Base-by-base conservation (phyloP, 2,888 invertebrate genomes). In the Crioceris asparagi region DNA sequence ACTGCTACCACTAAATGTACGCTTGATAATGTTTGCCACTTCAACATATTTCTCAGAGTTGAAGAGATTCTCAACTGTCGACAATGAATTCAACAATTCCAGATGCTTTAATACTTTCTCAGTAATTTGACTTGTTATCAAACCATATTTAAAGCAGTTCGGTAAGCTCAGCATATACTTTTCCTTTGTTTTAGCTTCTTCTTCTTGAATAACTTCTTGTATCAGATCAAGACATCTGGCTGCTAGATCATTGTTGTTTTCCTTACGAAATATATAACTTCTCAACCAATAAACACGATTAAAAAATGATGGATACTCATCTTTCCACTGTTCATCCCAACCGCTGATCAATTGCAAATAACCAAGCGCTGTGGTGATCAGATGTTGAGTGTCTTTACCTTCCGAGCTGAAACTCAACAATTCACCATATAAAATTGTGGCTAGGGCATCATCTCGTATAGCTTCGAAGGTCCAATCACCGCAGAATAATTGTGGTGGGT, bases 51-150 rank as follows among this genome's bases (percentile, higher is more conserved):
- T 69, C 27, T 75, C 71, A 12, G 68, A 68, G 15, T 77, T 72
- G 57, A 76, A 80, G n/a, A 83, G 62, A 38, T 72, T 70, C 57
- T 78, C 71, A 1, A 84, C 74, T 48, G 76, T 75, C 10, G 75
- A 72, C 16, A 84, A 59, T 46, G 68, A 69, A 40, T 67, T 66
- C 14, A 70, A 64, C 70, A 71, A 66, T 48, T 70, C 69, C 29
- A 74, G 62, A 40, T 70, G 69, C 29, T 61, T 62, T 3, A 74
- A 51, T 43, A 71, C 64, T 46, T 65, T 68, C 37, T 68, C 61
- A 1, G 66, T 64, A 3, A 67, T 61, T 46, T 64, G 61, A 18
- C 58, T 54, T 37, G 64, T 68, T 25, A 76, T 65, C 12, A 62
- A 51, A 17, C 68, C 65, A 50, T 71, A 70, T 45, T 69, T 65